Conservation (phyloP, 2,797 vertebrate genomes). For the Acrocephalus scirpaceus region DNA sequence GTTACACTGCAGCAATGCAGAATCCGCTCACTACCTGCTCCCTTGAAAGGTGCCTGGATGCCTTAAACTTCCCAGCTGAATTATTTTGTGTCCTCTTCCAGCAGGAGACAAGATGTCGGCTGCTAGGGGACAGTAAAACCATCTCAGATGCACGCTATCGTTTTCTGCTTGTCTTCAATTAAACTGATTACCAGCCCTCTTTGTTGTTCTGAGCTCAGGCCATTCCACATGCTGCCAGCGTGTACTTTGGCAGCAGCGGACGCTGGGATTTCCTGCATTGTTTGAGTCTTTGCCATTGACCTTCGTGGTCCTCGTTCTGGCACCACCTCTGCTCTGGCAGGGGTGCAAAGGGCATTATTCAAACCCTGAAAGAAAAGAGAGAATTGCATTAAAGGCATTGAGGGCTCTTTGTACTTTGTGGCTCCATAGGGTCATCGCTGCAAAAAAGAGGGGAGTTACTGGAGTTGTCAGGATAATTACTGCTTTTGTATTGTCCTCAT, state of each 20-base stretch:
- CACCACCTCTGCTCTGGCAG: conserved; percentile 25
- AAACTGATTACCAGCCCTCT: conserved; percentile 24
- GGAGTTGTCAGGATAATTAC: conserved; percentile 42
- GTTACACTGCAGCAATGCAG: not conserved
- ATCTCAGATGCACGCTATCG: not conserved
- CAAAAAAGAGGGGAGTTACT: conserved; percentile 27
- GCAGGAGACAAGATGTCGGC: conserved; percentile 8
- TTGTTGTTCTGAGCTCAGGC: not conserved
- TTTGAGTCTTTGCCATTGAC: not conserved
- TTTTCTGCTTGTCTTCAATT: conserved; percentile 59
- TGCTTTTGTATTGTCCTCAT: conserved; percentile 10
- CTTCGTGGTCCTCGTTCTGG: not conserved
- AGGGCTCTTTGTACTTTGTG: not conserved
- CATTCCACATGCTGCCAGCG: not conserved
- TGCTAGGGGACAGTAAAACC: not conserved
- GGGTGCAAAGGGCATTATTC: conserved; percentile 33
- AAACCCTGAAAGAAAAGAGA: not conserved
- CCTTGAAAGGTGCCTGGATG: not conserved
- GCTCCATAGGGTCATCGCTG: not conserved
- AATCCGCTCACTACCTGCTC: not conserved
- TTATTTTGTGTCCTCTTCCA: not conserved
- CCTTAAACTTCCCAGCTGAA: not conserved
- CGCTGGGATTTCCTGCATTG: conserved; percentile 37
- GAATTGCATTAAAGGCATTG: conserved; percentile 7
- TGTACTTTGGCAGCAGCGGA: not conserved